These are phyloP conservation scores for human DNA, from an alignment of 2,113 vertebrate species.

Conservation along the genomic window DNA sequence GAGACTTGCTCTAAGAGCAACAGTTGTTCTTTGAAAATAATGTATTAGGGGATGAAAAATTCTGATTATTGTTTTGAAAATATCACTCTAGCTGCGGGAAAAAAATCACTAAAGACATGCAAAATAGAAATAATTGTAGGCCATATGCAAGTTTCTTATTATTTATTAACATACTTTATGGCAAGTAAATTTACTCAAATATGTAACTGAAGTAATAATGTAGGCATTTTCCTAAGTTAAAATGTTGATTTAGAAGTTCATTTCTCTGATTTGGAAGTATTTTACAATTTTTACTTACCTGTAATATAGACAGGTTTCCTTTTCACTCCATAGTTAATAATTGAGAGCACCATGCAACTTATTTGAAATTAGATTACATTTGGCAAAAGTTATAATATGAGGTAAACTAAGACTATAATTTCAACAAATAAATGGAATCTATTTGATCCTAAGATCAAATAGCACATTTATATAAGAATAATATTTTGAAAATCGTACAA, in stretches of 20 bases:
- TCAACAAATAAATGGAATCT: neutral
- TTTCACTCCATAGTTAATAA: neutral
- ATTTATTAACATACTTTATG: neutral
- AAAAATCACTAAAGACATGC: neutral
- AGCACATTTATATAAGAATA: neutral
- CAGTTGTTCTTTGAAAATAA: neutral
- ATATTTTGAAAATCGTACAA: slow-evolving; percentile 22
- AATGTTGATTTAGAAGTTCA: neutral
- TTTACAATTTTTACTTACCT: neutral
- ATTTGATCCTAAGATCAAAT: neutral
- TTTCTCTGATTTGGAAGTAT: neutral
- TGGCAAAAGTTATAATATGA: neutral
- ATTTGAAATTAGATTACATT: neutral
- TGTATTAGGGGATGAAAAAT: neutral
- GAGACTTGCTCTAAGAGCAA: neutral
- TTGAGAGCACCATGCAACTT: neutral
- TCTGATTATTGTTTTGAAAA: slow-evolving; percentile 37
- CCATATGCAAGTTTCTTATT: neutral
- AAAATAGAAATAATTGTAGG: slow-evolving; percentile 12
- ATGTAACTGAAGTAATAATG: neutral
- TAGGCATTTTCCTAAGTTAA: neutral
- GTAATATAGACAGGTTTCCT: neutral
- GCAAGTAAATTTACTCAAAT: neutral
- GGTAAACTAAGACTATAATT: neutral
- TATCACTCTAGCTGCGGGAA: neutral